Percentiles rank a stretch among this genome's conserved stretches.
These are phyloP conservation scores for Emydura subglobosa DNA, from an alignment of 2,113 vertebrate genomes.

Conservation along the genomic window DNA sequence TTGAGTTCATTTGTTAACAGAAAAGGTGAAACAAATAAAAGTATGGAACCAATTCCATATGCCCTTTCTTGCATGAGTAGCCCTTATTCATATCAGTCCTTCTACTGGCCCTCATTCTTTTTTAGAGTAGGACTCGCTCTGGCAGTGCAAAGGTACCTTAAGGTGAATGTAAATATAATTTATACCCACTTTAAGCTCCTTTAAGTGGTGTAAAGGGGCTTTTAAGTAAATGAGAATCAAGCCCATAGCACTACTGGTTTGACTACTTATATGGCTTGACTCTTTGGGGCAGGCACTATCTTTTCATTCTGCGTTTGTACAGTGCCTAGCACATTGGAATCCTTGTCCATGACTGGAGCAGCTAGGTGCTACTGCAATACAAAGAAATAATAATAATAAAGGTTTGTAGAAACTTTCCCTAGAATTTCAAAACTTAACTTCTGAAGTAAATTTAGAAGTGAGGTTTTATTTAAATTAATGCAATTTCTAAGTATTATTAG, in stretches of 20 bases:
- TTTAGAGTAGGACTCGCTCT: neutral
- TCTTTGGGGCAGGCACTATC: neutral
- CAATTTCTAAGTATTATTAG: neutral
- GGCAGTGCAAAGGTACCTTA: neutral
- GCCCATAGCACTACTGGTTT: neutral
- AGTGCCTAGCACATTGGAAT: conserved; percentile 13
- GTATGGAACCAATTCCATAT: neutral
- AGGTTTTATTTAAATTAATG: neutral
- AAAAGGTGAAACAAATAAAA: neutral
- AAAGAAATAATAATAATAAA: conserved; percentile 28
- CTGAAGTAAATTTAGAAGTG: neutral
- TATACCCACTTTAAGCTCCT: neutral
- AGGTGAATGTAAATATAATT: neutral
- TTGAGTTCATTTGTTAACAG: neutral
- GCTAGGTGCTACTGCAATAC: conserved; percentile 28
- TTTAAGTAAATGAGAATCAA: conserved; percentile 35
- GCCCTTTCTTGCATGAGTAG: neutral
- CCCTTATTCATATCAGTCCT: neutral
- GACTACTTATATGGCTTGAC: neutral
- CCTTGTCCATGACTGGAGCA: neutral
- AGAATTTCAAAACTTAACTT: conserved; percentile 33
- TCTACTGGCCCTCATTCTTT: neutral
- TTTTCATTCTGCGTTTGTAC: neutral
- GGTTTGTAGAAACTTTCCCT: conserved; percentile 38
- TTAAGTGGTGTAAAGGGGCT: conserved; percentile 7